Evolutionary conservation across 92 coral and sea anemone genomes (phyloP).

Genomic region (Porites lobata): DNA sequence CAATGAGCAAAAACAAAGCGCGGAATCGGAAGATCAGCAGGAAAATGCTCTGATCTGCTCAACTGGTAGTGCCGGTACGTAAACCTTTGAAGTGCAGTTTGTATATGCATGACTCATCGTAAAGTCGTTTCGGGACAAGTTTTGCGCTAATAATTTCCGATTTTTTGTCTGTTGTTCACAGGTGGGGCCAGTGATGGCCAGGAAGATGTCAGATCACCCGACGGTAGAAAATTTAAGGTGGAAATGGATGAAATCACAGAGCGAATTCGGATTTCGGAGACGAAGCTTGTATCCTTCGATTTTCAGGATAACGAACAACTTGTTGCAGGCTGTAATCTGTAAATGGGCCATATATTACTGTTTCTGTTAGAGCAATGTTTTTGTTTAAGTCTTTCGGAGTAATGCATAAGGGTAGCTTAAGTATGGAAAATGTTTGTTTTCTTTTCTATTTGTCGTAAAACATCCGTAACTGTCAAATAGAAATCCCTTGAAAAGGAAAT

Average conservation of each 20-base stretch:
- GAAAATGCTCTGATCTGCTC: not conserved
- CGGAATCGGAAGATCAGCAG: conserved; percentile 1
- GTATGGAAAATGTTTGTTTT: not conserved
- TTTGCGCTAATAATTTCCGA: not conserved
- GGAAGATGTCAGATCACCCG: conserved; percentile 69
- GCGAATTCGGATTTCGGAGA: conserved; percentile 79
- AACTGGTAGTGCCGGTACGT: conserved; percentile 3
- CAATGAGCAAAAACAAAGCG: conserved; percentile 15
- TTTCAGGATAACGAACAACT: not conserved
- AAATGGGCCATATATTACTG: not conserved
- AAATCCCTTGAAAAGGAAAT: conserved; percentile 41
- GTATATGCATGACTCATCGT: not conserved
- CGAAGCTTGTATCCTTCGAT: conserved; percentile 75
- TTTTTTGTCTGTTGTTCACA: conserved; percentile 19
- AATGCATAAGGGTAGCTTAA: no score
- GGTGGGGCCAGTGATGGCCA: conserved; percentile 10
- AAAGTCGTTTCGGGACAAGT: not conserved
- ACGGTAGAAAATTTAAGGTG: conserved; percentile 64
- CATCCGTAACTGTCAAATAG: conserved; percentile 9
- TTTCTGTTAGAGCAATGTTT: not conserved
- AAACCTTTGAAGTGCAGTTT: not conserved
- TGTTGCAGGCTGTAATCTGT: conserved; percentile 10
- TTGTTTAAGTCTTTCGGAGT: not conserved
- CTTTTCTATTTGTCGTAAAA: not conserved
- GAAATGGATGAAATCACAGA: conserved; percentile 67